Base-by-base conservation (phyloP, 2,888 invertebrate genomes). In the Drosophila robusta region DNA sequence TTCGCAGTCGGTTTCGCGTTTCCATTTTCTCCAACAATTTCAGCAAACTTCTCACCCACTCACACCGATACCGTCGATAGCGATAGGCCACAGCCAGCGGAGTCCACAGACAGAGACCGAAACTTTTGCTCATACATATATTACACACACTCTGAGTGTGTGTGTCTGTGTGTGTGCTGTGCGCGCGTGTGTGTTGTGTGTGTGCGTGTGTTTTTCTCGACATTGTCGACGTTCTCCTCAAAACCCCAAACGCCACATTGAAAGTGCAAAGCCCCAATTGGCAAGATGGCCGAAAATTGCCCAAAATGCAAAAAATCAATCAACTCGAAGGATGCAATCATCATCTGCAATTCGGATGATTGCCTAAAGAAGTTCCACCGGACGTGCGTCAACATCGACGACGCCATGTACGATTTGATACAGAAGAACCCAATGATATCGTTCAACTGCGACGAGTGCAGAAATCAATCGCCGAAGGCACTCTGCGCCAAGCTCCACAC, bases 231-330 rank as follows among this genome's bases (percentile, higher is more conserved):
- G 46, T 70, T 65, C 39, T 54, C 42, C 55, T 45, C 51, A 12
- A 56, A 58, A 38, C 24, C 34, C 44, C 18, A 18, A 32, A 57
- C 11, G 61, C n/a, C 42, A 50, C 34, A 29, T 50, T 57, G 38
- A 38, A 71, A 52, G 56, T 55, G 67, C 54, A 68, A 44, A 64
- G 38, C 52, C 42, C 57, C 39, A 51, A 29, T 26, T 29, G 63
- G 41, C 52, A 89, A 90, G 78, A 90, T 90, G 90, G 90, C 90
- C 74, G 90, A 90, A 78, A 91, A 90, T 72, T 90, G 90, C 77
- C 75, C 77, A 52, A 90, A 90, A 80, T 90, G 90, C 84, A 90
- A 90, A 78, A 90, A 90, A 84, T 80, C 84, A 76, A 89, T 90
- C 67, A 82, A 72, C 78, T 75, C 90, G 39, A 91, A 90, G 74